Evolutionary conservation across 2,113 vertebrate species (phyloP).

Genomic region (Pomatorhinus ruficollis): DNA sequence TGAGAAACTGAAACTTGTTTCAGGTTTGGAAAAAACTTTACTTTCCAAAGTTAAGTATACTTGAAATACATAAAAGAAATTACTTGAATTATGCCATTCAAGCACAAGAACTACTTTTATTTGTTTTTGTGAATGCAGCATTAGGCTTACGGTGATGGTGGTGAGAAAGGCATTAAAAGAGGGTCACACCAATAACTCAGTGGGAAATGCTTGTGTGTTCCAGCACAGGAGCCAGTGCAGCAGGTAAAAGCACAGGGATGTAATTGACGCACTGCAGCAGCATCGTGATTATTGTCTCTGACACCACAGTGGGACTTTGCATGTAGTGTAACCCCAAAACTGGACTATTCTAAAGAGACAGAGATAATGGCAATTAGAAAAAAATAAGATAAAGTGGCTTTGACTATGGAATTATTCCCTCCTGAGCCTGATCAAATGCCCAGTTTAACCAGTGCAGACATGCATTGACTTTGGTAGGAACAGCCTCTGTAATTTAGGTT

Average conservation of each 20-base stretch:
- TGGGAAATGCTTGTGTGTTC: neutral
- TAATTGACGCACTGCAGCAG: neutral
- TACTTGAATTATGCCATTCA: neutral
- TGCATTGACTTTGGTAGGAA: neutral
- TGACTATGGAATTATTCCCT: neutral
- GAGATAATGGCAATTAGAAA: neutral
- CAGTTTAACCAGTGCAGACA: neutral
- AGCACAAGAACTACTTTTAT: neutral
- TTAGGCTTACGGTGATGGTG: neutral
- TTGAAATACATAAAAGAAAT: neutral
- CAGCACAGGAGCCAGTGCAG: neutral
- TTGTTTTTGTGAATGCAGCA: neutral
- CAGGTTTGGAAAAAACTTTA: neutral
- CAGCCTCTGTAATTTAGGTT: neutral
- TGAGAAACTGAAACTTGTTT: neutral
- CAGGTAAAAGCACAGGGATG: neutral
- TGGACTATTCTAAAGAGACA: neutral
- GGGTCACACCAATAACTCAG: neutral
- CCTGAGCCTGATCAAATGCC: neutral
- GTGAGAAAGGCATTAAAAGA: neutral
- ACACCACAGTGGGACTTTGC: neutral
- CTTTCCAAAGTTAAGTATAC: neutral
- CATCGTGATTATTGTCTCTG: neutral
- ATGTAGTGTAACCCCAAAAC: neutral
- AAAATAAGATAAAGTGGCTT: neutral